phyloP scores from a whole-genome alignment of 2,888 invertebrate genomes.

The Cephus nigrinus region DNA sequence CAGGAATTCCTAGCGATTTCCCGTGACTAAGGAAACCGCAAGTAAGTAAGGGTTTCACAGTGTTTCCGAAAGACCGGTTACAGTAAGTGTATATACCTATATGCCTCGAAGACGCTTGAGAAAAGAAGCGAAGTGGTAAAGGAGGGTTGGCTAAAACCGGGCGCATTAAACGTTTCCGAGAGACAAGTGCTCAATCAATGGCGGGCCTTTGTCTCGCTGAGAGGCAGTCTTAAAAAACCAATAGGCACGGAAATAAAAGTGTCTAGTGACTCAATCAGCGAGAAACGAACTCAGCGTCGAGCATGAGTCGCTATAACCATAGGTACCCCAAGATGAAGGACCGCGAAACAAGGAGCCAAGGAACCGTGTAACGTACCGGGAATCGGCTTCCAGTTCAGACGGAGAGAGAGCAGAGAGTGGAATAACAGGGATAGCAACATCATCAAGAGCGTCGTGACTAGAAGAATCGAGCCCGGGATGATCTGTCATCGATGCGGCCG shows the following conservation, averaged over 20 bases:
- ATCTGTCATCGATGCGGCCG: conserved; percentile 49
- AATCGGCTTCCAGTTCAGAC: not conserved
- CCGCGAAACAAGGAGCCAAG: not conserved
- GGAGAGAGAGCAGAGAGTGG: not conserved
- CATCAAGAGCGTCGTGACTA: not conserved
- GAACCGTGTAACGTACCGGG: not conserved
- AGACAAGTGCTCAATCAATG: conserved; percentile 50
- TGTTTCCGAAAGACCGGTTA: not conserved
- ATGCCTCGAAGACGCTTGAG: not conserved
- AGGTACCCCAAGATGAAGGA: not conserved
- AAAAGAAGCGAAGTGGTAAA: not conserved
- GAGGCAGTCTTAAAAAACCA: conserved; percentile 43
- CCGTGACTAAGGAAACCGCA: not conserved
- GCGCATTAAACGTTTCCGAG: conserved; percentile 46
- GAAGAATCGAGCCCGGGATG: not conserved
- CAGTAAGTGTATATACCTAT: not conserved
- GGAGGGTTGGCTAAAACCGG: not conserved
- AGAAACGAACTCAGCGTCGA: conserved; percentile 20
- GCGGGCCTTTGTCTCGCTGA: conserved; percentile 45
- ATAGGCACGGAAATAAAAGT: conserved; percentile 51
- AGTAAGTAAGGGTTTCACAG: not conserved
- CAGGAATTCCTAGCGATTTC: not conserved
- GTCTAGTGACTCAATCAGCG: conserved; percentile 57
- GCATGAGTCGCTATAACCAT: not conserved
- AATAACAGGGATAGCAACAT: not conserved